Percentiles rank a stretch among this genome's conserved stretches.
These are phyloP conservation scores for Diprion similis DNA, from an alignment of 1,140 invertebrate species.

Conservation along the genomic window DNA sequence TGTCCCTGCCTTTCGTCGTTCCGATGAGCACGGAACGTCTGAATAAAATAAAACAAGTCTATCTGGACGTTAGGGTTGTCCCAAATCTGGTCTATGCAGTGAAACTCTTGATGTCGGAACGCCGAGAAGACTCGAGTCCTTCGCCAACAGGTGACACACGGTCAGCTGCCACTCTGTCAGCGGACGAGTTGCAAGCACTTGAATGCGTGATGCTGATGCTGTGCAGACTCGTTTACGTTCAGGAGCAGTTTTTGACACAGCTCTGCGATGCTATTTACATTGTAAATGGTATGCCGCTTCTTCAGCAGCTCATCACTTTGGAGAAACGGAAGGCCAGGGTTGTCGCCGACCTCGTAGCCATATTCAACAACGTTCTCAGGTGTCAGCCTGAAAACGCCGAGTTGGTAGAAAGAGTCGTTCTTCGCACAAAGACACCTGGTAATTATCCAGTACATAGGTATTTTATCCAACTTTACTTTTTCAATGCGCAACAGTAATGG, in stretches of 20 bases:
- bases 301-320: constrained; percentile 58
- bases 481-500: constrained; percentile 30
- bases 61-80: constrained; percentile 76
- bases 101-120: constrained; percentile 58
- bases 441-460: constrained; percentile 16
- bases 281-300: constrained; percentile 60
- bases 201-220: constrained; percentile 73
- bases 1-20: constrained; percentile 75
- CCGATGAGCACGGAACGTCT: constrained; percentile 62
- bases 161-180: constrained; percentile 58
- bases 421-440: constrained; percentile 37
- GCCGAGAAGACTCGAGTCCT: constrained; percentile 15
- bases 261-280: constrained; percentile 80
- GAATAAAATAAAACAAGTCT: constrained; percentile 70
- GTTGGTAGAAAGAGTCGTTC: constrained; percentile 74
- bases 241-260: constrained; percentile 75
- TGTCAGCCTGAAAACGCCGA: constrained; percentile 76
- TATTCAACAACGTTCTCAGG: constrained; percentile 77
- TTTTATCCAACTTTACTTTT: background rate
- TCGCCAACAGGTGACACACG: constrained; percentile 30
- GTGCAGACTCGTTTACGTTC: constrained; percentile 73
- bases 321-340: constrained; percentile 69
- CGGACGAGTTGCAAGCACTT: constrained; percentile 70
- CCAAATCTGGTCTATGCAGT: constrained; percentile 79
- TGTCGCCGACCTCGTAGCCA: constrained; percentile 71